These are phyloP conservation scores for Patagioenas fasciata DNA, from an alignment of 2,113 vertebrate genomes.

Conservation along the genomic window DNA sequence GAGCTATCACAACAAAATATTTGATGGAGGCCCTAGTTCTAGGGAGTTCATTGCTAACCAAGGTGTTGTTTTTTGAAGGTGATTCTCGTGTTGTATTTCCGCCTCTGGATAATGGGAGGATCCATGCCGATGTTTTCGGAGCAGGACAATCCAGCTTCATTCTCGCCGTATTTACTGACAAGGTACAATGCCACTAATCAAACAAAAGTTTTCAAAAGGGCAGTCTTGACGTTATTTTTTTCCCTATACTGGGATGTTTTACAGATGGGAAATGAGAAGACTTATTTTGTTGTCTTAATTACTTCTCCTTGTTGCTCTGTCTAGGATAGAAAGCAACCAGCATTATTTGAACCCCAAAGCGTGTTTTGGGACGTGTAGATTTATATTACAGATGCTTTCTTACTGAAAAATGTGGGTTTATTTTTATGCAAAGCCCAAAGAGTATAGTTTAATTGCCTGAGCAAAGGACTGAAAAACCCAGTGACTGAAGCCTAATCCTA, in stretches of 20 bases:
- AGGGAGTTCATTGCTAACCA: not conserved
- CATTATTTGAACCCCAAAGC: not conserved
- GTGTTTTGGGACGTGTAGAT: not conserved
- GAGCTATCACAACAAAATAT: not conserved
- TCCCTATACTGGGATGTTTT: not conserved
- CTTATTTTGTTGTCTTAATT: not conserved
- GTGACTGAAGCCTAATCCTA: not conserved
- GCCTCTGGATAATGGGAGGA: slow-evolving; percentile 96
- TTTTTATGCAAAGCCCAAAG: not conserved
- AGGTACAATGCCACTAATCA: slow-evolving; percentile 75
- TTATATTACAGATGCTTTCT: not conserved
- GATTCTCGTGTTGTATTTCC: slow-evolving; percentile 83
- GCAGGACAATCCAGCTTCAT: slow-evolving; percentile 98
- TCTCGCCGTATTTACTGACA: slow-evolving; percentile 89
- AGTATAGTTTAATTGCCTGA: not conserved
- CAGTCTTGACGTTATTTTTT: not conserved
- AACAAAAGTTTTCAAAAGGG: not conserved
- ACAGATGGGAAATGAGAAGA: not conserved
- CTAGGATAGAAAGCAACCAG: not conserved
- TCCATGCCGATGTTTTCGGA: slow-evolving; percentile 98
- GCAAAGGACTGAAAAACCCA: not conserved
- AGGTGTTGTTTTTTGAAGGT: slow-evolving; percentile 76
- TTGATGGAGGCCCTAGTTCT: not conserved
- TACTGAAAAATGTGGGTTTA: not conserved
- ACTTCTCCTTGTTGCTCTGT: not conserved